Evolutionary conservation across 2,113 vertebrate genomes (phyloP).

Genomic region (Sturnira hondurensis): DNA sequence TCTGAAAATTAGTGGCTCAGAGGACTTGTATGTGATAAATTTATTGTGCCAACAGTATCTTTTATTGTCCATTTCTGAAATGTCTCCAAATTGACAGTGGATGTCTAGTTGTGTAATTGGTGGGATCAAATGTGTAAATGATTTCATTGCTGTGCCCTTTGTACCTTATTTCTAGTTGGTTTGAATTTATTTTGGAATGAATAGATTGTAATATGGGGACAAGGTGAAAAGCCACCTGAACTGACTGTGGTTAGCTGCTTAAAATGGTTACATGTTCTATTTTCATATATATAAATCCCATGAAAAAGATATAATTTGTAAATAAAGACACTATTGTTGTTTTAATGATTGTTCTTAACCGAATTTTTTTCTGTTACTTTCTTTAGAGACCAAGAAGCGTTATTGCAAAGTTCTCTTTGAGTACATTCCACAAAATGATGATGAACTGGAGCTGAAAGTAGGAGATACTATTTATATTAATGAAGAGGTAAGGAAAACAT

Average conservation of each 20-base stretch:
- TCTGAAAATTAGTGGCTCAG: constrained; percentile 35
- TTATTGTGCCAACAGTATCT: constrained; percentile 3
- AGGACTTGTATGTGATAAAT: constrained; percentile 15
- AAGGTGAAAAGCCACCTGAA: neutral
- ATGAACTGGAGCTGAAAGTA: constrained; percentile 92
- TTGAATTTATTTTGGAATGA: neutral
- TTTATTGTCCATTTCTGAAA: constrained; percentile 15
- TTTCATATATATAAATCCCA: neutral
- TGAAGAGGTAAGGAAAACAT: constrained; percentile 88
- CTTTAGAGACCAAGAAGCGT: constrained; percentile 87
- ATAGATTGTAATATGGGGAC: neutral
- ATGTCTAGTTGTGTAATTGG: neutral
- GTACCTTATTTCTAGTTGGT: accelerated
- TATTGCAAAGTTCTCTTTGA: constrained; percentile 92
- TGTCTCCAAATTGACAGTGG: neutral
- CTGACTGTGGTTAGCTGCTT: neutral
- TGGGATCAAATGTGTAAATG: neutral
- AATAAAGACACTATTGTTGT: neutral
- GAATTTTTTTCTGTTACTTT: constrained; percentile 53
- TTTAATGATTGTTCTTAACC: neutral
- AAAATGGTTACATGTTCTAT: neutral
- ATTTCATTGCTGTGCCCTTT: neutral
- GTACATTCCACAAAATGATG: constrained; percentile 93
- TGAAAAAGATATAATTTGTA: neutral
- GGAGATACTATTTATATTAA: constrained; percentile 91